Base-by-base conservation (phyloP, 2,113 vertebrate genomes). In the Morone chrysops region DNA sequence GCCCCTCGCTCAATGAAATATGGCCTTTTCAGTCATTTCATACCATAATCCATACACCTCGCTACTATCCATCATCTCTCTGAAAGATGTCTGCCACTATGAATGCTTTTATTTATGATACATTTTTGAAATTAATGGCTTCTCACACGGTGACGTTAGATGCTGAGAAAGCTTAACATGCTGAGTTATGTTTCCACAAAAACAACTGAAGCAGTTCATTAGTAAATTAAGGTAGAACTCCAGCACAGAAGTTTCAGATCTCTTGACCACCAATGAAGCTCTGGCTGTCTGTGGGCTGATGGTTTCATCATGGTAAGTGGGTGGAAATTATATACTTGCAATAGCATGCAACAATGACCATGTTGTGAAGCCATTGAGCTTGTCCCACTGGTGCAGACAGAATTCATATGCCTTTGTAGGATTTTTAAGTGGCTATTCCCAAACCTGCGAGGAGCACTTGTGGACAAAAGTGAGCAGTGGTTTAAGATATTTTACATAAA, bases 51-150 rank as follows among this genome's bases (percentile, higher is more conserved):
- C 82, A 91, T 89, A 92, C 80, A 89, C 73, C 88, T 89, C 86
- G 8, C 25, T 25, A 50, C 90, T 71, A 94, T 95, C 90, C 93
- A 94, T 96, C 94, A 95, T 94, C 72, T 73, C 73, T 61, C 47
- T 85, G 85, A 92, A 87, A 92, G 84, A 79, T 75, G 89, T 73
- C 90, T 13, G 65, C 82, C 72, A n/a, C 75, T 31, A 20, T 82
- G 84, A 92, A 87, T 38, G 81, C 85, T 66, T 86, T 92, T 81
- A 88, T 90, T 93, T 90, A 88, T 74, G 75, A 90, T 77, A 70
- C 80, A 48, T 90, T 85, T 79, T 78, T 69, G 48, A 59, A 86
- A 85, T 90, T 74, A 86, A 91, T 87, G 86, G 45, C 81, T 67
- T 70, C 71, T 84, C 81, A 72, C 22, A 75, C 25, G 13, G 77